Evolutionary conservation across 2,888 invertebrate genomes (phyloP), one percentile per base, ranked within the genome.

Genomic region (Agonopterix subpropinquella): DNA sequence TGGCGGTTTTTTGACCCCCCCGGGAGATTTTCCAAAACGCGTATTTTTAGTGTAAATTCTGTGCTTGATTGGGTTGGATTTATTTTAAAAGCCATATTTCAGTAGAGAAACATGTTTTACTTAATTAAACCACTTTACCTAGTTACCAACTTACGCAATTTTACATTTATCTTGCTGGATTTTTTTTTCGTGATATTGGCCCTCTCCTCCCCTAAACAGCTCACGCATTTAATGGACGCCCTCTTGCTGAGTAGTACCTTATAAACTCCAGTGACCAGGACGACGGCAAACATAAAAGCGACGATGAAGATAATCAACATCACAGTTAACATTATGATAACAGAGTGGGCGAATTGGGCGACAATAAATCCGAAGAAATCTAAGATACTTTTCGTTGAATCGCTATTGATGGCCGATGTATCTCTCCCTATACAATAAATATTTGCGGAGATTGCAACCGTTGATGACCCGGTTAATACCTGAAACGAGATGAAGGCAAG

Each of bases 181-280:
- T 13, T 13, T 13, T 13, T 13, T 13, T 13, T 13, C 13, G 13
- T 2, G 13, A 13, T 13, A 13, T 13, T 13, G 13, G 13, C 1
- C 13, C 13, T 13, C 13, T 13, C 13, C 13, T 2, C 13, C 13
- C 13, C 13, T 13, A 13, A 13, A 13, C 13, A 13, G 1, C 13
- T 13, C 13, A 13, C 13, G 13, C 2, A 13, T 2, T 13, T 13
- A 13, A 13, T 13, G 13, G 13, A 13, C 13, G 13, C 13, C 13
- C 13, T 2, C 13, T 13, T 13, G 13, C 13, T 2, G 13, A 13
- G 13, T 13, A 2, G 13, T 13, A 52, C 58, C 52, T 55, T 56
- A 10, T 43, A 44, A 1, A 53, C 35, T 1, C 58, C 58, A 15
- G 53, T 45, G 43, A 53, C 51, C 11, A 56, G 53, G 41, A 55